Conservation (phyloP, 1,140 invertebrate genomes). For the Heterodera schachtii region DNA sequence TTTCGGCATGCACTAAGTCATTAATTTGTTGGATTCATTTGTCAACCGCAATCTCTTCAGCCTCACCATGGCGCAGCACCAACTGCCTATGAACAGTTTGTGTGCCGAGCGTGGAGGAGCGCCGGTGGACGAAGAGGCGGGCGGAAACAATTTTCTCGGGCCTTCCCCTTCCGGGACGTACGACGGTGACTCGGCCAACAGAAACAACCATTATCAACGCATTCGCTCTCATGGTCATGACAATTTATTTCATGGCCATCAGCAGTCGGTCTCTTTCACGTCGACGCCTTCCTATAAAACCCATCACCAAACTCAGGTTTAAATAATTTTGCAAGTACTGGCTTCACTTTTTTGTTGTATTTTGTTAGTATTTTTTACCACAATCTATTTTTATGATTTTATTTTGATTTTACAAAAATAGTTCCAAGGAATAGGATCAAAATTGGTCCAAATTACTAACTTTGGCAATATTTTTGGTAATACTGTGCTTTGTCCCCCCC, state of each 20-base stretch:
- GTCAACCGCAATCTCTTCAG: constrained; percentile 3
- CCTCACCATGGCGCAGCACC: constrained; percentile 7
- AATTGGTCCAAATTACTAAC: too few species aligned
- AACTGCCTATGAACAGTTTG: constrained; percentile 14
- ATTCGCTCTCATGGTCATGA: background rate
- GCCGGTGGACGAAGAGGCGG: background rate
- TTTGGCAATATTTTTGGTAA: too few species aligned
- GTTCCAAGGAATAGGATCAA: too few species aligned
- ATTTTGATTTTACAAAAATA: too few species aligned
- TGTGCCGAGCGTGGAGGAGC: background rate
- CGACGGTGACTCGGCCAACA: background rate
- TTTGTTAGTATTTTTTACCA: too few species aligned
- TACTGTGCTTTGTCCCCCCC: too few species aligned
- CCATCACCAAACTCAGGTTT: background rate
- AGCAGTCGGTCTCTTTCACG: background rate
- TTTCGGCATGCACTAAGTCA: constrained; percentile 5
- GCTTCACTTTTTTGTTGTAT: too few species aligned
- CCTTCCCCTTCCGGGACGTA: background rate
- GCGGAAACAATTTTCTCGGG: background rate
- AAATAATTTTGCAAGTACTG: background rate
- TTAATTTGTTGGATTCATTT: background rate
- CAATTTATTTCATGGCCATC: constrained; percentile 13
- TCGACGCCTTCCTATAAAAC: background rate
- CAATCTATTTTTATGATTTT: too few species aligned
- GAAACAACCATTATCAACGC: constrained; percentile 2